Percentiles rank a stretch among this genome's conserved stretches.
phyloP scores from a whole-genome alignment of 2,113 vertebrate genomes.

The Cavia porcellus region DNA sequence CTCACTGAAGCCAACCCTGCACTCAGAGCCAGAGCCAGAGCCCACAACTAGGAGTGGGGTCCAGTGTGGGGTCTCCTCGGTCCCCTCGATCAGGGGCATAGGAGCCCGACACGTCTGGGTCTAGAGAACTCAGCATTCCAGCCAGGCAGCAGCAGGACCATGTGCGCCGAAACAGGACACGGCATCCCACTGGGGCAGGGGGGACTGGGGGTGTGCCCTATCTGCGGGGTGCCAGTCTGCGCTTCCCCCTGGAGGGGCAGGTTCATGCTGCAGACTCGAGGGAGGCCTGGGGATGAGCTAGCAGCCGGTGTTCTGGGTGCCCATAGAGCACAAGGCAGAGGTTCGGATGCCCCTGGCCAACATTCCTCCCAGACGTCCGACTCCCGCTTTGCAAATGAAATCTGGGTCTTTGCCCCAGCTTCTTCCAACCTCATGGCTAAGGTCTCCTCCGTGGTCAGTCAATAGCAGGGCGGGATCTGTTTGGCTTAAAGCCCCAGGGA shows the following conservation, averaged over 20 bases:
- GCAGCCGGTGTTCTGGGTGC: neutral
- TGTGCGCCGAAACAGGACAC: rapidly evolving
- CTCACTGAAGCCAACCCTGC: neutral
- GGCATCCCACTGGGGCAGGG: rapidly evolving
- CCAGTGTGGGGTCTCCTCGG: neutral
- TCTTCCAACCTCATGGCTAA: neutral
- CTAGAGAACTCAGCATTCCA: neutral
- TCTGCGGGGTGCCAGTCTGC: neutral
- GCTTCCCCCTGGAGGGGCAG: rapidly evolving
- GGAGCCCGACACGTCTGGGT: neutral
- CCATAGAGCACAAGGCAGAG: neutral
- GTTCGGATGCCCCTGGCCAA: rapidly evolving
- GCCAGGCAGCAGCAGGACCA: neutral
- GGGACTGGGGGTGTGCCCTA: neutral
- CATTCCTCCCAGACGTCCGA: neutral
- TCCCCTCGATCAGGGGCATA: rapidly evolving
- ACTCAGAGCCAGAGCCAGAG: neutral
- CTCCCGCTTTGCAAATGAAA: no score
- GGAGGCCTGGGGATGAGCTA: neutral
- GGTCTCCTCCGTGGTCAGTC: no score
- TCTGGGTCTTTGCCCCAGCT: no score
- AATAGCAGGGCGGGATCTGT: rapidly evolving
- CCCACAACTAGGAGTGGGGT: rapidly evolving
- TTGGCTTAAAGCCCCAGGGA: rapidly evolving
- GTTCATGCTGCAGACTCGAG: neutral